Evolutionary conservation across 2,888 invertebrate species (phyloP).

Genomic region (Hipparchia semele): DNA sequence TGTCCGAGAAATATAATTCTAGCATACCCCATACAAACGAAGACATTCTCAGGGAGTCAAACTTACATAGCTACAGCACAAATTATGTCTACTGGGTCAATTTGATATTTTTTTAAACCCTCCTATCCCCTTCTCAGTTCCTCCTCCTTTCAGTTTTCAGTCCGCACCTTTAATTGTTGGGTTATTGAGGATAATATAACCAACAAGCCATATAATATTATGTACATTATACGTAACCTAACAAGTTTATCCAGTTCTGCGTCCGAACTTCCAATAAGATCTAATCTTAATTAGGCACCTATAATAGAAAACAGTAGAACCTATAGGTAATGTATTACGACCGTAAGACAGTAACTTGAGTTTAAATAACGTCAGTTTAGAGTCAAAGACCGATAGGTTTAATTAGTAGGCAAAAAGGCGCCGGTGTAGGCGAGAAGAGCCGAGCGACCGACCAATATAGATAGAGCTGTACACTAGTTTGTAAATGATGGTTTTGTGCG

Average conservation of each 20-base stretch:
- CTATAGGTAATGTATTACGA: conserved; percentile 30
- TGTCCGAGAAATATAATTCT: too few species aligned
- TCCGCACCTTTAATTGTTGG: too few species aligned
- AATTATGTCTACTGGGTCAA: too few species aligned
- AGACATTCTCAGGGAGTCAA: too few species aligned
- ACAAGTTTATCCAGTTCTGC: background rate
- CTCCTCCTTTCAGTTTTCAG: too few species aligned
- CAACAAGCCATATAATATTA: background rate
- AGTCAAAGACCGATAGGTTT: conserved; percentile 78
- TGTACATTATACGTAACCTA: background rate
- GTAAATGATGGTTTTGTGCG: conserved; percentile 39
- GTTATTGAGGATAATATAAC: background rate
- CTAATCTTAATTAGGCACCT: background rate
- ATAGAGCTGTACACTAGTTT: conserved; percentile 48
- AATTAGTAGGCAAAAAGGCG: conserved; percentile 75
- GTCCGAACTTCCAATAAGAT: background rate
- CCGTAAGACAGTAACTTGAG: conserved; percentile 42
- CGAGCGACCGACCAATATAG: conserved; percentile 48
- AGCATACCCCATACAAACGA: too few species aligned
- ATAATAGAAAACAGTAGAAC: conserved; percentile 32
- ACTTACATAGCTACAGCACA: too few species aligned
- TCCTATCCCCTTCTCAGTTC: too few species aligned
- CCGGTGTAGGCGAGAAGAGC: conserved; percentile 67
- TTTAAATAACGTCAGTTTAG: conserved; percentile 57
- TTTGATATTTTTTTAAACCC: too few species aligned